Percentiles rank a stretch among this genome's conserved stretches.
These are phyloP conservation scores for Elysia crispata DNA, from an alignment of 2,888 invertebrate species.

Conservation along the genomic window DNA sequence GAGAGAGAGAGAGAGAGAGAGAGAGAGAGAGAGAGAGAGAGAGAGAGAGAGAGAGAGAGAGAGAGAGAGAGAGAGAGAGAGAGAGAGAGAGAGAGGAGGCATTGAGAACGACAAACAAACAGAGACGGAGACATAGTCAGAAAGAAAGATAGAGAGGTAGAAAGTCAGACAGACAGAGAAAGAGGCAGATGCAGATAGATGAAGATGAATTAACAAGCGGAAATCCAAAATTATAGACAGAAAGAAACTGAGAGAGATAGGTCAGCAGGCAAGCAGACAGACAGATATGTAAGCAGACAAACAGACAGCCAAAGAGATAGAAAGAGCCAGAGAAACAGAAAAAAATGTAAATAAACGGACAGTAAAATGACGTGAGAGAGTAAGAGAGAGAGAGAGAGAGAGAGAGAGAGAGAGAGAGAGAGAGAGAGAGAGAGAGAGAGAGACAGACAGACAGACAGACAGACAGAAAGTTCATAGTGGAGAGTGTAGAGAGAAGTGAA, in stretches of 20 bases:
- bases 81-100: too few relatives aligned
- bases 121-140: too few relatives aligned
- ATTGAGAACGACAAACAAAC: too few relatives aligned
- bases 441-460: slow-evolving; percentile 19
- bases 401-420: slow-evolving; percentile 1
- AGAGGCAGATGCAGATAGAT: neutral
- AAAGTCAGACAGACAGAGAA: neutral
- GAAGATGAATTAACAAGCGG: neutral
- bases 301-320: neutral
- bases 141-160: too few relatives aligned
- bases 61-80: too few relatives aligned
- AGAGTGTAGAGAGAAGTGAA: too few relatives aligned
- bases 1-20: neutral
- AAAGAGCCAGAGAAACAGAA: slow-evolving; percentile 12
- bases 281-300: slow-evolving; percentile 1
- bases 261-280: neutral
- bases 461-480: neutral
- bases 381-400: slow-evolving; percentile 22
- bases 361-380: neutral
- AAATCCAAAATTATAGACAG: too few relatives aligned
- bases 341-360: neutral
- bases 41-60: neutral
- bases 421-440: slow-evolving; percentile 27
- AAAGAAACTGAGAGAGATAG: too few relatives aligned
- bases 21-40: neutral